These are phyloP conservation scores for Lithobates pipiens DNA, from an alignment of 2,797 vertebrate species.

Conservation along the genomic window DNA sequence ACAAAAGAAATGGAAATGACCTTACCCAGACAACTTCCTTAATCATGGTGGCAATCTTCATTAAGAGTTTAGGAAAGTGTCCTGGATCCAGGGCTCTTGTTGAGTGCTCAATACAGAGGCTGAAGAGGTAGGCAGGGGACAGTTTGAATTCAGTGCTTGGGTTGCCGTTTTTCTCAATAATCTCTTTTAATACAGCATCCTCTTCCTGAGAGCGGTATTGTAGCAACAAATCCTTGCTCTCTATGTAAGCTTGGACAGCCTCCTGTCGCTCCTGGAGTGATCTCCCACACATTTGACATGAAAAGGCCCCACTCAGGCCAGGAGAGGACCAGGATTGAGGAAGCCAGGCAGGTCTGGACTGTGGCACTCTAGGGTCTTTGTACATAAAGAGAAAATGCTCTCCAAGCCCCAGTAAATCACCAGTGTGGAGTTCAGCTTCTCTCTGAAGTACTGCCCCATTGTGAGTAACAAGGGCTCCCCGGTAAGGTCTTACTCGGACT, in stretches of 20 bases:
- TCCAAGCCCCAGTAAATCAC: slow-evolving; percentile 90
- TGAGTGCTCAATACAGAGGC: slow-evolving; percentile 89
- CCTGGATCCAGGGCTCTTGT: slow-evolving; percentile 87
- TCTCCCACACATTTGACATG: slow-evolving; percentile 81
- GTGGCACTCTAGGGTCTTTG: slow-evolving; percentile 86
- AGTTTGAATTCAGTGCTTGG: slow-evolving; percentile 78
- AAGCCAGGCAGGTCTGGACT: slow-evolving; percentile 79
- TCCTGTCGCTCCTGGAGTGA: slow-evolving; percentile 87
- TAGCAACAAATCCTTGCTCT: slow-evolving; percentile 82
- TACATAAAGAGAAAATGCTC: slow-evolving; percentile 91
- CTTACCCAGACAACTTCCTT: slow-evolving; percentile 91
- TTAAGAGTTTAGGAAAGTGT: slow-evolving; percentile 85
- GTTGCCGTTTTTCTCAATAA: slow-evolving; percentile 84
- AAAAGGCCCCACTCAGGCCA: slow-evolving; percentile 68
- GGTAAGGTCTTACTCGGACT: slow-evolving; percentile 86
- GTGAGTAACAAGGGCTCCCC: slow-evolving; percentile 87
- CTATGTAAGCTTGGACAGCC: slow-evolving; percentile 84
- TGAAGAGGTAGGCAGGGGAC: slow-evolving; percentile 88
- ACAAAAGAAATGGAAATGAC: background rate
- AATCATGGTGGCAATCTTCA: slow-evolving; percentile 88
- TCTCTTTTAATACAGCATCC: slow-evolving; percentile 84
- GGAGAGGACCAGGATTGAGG: slow-evolving; percentile 68
- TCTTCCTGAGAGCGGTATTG: slow-evolving; percentile 83
- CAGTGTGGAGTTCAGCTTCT: slow-evolving; percentile 84
- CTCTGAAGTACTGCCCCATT: slow-evolving; percentile 86